These are phyloP conservation scores for Clavelina lepadiformis DNA, from an alignment of 23 tunicate genomes.

Conservation along the genomic window DNA sequence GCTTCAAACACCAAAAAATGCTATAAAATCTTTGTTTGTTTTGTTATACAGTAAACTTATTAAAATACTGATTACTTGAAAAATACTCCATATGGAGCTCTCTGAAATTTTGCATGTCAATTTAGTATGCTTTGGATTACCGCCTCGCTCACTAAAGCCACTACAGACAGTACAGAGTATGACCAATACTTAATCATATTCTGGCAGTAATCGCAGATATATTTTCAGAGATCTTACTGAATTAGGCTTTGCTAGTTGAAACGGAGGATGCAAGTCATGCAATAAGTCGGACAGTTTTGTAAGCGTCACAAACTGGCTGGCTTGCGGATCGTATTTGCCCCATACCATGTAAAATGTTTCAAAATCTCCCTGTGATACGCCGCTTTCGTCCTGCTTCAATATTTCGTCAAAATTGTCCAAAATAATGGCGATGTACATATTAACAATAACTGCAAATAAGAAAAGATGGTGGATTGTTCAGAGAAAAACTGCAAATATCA, in stretches of 20 bases:
- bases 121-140: too few relatives aligned
- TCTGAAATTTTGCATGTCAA: too few relatives aligned
- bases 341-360: slow-evolving; percentile 92
- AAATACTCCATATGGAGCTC: too few relatives aligned
- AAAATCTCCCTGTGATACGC: slow-evolving; percentile 85
- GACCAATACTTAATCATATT: too few relatives aligned
- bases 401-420: slow-evolving; percentile 93
- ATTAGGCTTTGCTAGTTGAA: slow-evolving; percentile 81
- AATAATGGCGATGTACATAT: slow-evolving; percentile 97
- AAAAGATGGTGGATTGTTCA: background rate
- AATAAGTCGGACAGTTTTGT: slow-evolving; percentile 68
- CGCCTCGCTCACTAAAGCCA: too few relatives aligned
- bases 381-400: slow-evolving; percentile 86
- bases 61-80: too few relatives aligned
- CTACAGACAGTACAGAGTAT: too few relatives aligned
- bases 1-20: too few relatives aligned
- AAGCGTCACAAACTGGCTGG: slow-evolving; percentile 83
- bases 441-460: slow-evolving; percentile 67
- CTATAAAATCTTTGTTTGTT: too few relatives aligned
- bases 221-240: too few relatives aligned
- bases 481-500: background rate
- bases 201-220: too few relatives aligned
- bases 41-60: too few relatives aligned
- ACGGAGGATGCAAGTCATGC: slow-evolving; percentile 90
- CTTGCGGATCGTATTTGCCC: slow-evolving; percentile 95